phyloP scores from a whole-genome alignment of 2,888 invertebrate genomes.

The Drosophila eohydei region DNA sequence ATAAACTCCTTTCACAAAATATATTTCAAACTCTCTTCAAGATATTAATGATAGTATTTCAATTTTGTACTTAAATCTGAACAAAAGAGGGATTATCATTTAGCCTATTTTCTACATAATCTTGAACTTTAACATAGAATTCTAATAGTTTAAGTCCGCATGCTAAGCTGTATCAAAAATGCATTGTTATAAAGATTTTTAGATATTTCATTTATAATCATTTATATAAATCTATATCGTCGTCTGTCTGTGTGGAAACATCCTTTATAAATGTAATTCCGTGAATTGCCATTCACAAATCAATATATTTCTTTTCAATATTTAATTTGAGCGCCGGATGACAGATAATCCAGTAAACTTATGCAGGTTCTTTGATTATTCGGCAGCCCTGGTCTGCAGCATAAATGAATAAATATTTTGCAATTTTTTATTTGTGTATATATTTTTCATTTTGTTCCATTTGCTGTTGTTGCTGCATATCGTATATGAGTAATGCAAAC shows the following conservation, averaged over 20 bases:
- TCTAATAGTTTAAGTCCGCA: neutral
- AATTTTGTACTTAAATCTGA: neutral
- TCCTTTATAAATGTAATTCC: too few species aligned
- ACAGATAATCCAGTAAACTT: conserved; percentile 3
- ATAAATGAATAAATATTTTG: conserved; percentile 73
- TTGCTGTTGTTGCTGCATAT: conserved; percentile 36
- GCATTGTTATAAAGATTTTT: neutral
- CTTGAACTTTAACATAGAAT: neutral
- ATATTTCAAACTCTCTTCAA: too few species aligned
- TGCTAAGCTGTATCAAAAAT: neutral
- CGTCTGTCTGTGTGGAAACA: too few species aligned
- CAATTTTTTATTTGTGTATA: conserved; percentile 53
- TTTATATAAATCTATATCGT: neutral
- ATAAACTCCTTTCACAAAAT: too few species aligned
- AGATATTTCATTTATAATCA: neutral
- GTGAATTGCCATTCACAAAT: neutral
- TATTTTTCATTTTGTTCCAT: conserved; percentile 30
- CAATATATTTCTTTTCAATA: neutral
- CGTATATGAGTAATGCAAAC: conserved; percentile 72
- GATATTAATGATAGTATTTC: neutral
- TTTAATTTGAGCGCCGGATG: neutral
- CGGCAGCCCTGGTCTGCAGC: conserved; percentile 57
- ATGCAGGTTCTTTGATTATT: neutral
- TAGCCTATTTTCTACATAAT: neutral
- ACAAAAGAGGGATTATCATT: too few species aligned